phyloP scores from a whole-genome alignment of 2,797 vertebrate genomes.

The Aplochiton taeniatus region DNA sequence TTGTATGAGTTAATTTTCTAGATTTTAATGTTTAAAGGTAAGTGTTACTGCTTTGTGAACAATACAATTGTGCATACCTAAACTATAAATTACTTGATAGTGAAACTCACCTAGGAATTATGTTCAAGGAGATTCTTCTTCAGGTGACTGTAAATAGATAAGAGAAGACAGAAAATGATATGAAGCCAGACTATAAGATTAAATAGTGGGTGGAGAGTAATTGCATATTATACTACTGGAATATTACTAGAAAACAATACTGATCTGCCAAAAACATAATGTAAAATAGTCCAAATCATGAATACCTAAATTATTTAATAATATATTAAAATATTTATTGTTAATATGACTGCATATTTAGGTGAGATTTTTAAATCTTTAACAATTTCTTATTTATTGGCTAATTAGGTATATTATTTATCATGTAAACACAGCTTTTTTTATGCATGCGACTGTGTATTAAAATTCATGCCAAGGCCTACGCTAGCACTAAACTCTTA shows the following conservation, averaged over 20 bases:
- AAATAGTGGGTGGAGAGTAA: constrained; percentile 57
- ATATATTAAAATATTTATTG: constrained; percentile 3
- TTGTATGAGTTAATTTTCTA: no score
- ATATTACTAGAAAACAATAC: constrained; percentile 54
- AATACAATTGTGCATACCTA: no score
- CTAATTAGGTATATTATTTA: neutral
- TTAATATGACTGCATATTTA: neutral
- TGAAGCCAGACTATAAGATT: constrained; percentile 39
- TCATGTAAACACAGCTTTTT: no score
- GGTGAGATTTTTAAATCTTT: constrained; percentile 13
- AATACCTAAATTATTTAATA: constrained; percentile 28
- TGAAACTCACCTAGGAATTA: constrained; percentile 18
- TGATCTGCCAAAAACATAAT: constrained; percentile 59
- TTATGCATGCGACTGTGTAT: no score
- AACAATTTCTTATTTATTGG: constrained; percentile 4
- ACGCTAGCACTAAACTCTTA: no score
- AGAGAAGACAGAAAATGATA: constrained; percentile 29
- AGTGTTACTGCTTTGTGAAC: no score
- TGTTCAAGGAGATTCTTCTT: neutral
- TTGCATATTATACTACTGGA: constrained; percentile 53
- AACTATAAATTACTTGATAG: no score
- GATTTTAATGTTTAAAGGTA: no score
- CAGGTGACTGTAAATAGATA: constrained; percentile 16
- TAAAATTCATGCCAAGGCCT: no score
- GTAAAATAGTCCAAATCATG: constrained; percentile 49